Conservation (phyloP, 2,888 invertebrate species). For the Sphaerophoria rueppellii region DNA sequence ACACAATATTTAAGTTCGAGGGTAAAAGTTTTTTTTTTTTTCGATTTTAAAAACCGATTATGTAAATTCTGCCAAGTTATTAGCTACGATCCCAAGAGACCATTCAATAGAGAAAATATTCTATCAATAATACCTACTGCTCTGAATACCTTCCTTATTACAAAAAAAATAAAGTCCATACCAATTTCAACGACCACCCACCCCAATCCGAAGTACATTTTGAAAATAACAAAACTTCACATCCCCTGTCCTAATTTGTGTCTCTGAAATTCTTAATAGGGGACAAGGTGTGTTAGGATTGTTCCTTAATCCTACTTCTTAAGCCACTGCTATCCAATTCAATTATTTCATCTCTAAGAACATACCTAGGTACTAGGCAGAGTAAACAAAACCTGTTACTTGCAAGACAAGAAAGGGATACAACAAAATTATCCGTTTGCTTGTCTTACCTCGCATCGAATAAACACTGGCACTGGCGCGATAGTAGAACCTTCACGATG, state of each 20-base stretch:
- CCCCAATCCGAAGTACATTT: neutral
- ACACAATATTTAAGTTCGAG: no score
- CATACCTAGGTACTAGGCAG: constrained; percentile 39
- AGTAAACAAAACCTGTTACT: constrained; percentile 27
- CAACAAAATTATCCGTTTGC: constrained; percentile 8
- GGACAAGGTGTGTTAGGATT: constrained; percentile 23
- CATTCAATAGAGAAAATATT: neutral
- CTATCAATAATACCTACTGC: neutral
- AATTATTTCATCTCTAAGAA: constrained; percentile 52
- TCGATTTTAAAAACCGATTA: neutral
- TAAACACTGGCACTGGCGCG: constrained; percentile 9
- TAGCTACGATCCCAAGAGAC: neutral
- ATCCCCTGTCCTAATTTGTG: neutral
- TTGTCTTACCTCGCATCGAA: constrained; percentile 11
- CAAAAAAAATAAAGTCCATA: neutral
- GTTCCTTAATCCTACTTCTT: constrained; percentile 34
- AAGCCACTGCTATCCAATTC: constrained; percentile 55
- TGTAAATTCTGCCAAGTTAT: neutral
- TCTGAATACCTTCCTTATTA: neutral
- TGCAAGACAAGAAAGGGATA: constrained; percentile 25
- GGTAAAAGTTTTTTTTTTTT: neutral
- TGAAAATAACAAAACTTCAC: neutral
- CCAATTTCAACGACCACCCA: neutral
- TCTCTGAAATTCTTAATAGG: constrained; percentile 17
- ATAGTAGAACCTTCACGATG: constrained; percentile 17